Conservation (phyloP, 1,140 invertebrate species). For the Lordiphosa clarofinis region DNA sequence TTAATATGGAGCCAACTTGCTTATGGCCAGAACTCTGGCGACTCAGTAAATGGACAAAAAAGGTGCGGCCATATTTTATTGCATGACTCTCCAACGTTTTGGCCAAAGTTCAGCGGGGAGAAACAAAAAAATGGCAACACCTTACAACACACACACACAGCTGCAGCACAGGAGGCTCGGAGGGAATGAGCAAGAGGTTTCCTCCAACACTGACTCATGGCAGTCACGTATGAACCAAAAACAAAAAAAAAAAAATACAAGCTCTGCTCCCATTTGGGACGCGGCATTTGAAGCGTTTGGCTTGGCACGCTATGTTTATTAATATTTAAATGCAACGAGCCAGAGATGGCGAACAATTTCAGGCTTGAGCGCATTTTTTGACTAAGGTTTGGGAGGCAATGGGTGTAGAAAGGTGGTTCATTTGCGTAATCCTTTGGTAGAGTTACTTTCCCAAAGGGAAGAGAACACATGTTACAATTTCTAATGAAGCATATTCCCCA, state of each 20-base stretch:
- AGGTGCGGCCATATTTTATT: constrained; percentile 65
- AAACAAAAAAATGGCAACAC: constrained; percentile 2
- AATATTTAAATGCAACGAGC: constrained; percentile 77
- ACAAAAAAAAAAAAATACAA: constrained; percentile 26
- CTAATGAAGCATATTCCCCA: constrained; percentile 68
- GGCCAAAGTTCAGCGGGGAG: constrained; percentile 60
- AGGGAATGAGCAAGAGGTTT: constrained; percentile 10
- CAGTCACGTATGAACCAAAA: constrained; percentile 55
- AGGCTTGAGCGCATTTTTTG: constrained; percentile 57
- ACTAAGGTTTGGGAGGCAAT: constrained; percentile 3
- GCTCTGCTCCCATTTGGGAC: constrained; percentile 47
- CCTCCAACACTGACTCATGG: constrained; percentile 55
- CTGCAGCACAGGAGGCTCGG: constrained; percentile 1
- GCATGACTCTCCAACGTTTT: constrained; percentile 64
- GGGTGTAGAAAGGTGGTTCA: background rate
- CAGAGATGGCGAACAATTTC: constrained; percentile 60
- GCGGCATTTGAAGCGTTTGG: constrained; percentile 65
- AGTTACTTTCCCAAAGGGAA: background rate
- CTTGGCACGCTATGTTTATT: constrained; percentile 74
- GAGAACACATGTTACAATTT: constrained; percentile 59
- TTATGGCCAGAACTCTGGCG: constrained; percentile 33
- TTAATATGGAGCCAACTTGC: constrained; percentile 43
- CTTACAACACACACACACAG: constrained; percentile 4
- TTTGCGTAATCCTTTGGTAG: constrained; percentile 53
- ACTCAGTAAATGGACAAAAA: constrained; percentile 39